phyloP scores from a whole-genome alignment of 2,113 vertebrate species.

The Caranx ignobilis region DNA sequence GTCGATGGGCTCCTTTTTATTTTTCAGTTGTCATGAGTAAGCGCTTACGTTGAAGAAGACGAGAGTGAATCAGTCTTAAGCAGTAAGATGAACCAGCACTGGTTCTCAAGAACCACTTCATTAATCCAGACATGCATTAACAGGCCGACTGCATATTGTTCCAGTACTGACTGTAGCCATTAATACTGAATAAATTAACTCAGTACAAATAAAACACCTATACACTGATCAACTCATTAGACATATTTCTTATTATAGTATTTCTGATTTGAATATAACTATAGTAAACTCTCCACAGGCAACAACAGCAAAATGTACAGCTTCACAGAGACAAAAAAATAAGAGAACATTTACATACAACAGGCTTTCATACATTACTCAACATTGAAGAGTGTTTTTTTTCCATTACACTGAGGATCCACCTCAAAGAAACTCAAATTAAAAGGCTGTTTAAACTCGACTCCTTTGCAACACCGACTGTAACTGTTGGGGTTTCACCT shows the following conservation, averaged over 20 bases:
- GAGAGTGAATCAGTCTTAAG: constrained; percentile 1
- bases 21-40: not conserved
- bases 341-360: constrained; percentile 55
- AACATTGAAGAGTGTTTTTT: constrained; percentile 35
- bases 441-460: constrained; percentile 42
- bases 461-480: constrained; percentile 27
- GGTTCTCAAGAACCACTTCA: not conserved
- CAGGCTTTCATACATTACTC: constrained; percentile 54
- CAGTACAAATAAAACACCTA: constrained; percentile 74
- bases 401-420: constrained; percentile 41
- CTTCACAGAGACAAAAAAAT: constrained; percentile 53
- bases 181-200: constrained; percentile 77
- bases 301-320: constrained; percentile 70
- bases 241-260: constrained; percentile 37
- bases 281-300: constrained; percentile 46
- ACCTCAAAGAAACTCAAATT: constrained; percentile 52
- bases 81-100: constrained; percentile 15
- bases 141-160: constrained; percentile 55
- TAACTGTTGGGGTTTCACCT: not conserved
- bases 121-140: constrained; percentile 65
- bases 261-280: constrained; percentile 51
- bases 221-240: constrained; percentile 37
- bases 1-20: not conserved
- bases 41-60: not conserved
- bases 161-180: constrained; percentile 37